A percentile compares a stretch with the other conserved stretches of the same genome.
phyloP scores from a whole-genome alignment of 2,888 invertebrate species.

The Parochlus steinenii region DNA sequence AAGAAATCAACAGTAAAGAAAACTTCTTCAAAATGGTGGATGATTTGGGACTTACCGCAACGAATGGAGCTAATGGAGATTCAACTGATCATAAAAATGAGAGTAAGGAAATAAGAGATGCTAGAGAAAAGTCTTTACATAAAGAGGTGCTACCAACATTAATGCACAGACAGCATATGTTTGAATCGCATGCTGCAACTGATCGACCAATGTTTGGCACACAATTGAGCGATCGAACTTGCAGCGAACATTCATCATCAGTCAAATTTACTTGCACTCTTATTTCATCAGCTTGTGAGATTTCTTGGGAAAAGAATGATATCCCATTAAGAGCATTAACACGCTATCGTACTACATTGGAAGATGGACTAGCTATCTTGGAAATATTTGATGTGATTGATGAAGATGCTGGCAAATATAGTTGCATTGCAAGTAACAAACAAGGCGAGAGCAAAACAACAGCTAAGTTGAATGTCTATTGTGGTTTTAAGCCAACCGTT shows the following conservation, averaged over 20 bases:
- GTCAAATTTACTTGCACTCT: constrained; percentile 62
- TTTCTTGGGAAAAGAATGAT: constrained; percentile 63
- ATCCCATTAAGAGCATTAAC: constrained; percentile 35
- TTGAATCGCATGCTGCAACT: neutral
- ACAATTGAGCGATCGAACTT: constrained; percentile 55
- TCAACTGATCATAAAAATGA: no score
- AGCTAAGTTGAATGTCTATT: constrained; percentile 57
- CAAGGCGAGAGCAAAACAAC: constrained; percentile 53
- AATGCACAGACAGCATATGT: no score
- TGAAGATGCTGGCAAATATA: constrained; percentile 61
- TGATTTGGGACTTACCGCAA: no score
- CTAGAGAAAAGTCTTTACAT: no score
- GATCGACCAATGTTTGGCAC: constrained; percentile 57
- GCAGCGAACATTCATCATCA: constrained; percentile 52
- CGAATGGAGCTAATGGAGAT: no score
- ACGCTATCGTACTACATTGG: constrained; percentile 39
- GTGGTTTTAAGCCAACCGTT: constrained; percentile 50
- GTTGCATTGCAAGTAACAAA: constrained; percentile 58
- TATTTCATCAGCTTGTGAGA: constrained; percentile 46
- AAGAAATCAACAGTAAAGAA: no score
- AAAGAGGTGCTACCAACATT: no score
- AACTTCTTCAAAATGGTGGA: no score
- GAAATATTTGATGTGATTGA: constrained; percentile 51
- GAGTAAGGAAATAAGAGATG: no score
- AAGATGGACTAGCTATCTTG: constrained; percentile 52